Percentiles rank a stretch among this genome's conserved stretches.
phyloP scores from a whole-genome alignment of 92 coral and sea anemone genomes.

The Montipora capitata region DNA sequence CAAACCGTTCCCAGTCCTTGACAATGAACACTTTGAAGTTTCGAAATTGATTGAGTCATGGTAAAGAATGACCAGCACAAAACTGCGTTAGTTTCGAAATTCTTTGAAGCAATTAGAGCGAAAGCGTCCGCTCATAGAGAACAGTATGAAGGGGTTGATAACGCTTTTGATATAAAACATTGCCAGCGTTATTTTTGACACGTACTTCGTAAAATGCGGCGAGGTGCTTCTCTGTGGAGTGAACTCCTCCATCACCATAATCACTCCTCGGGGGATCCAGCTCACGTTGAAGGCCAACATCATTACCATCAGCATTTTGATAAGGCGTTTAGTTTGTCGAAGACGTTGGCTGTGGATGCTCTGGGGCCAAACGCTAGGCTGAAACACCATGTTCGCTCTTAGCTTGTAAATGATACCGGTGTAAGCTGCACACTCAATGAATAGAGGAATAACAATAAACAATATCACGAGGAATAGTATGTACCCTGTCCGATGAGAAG shows the following conservation, averaged over 20 bases:
- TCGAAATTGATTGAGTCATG: too few relatives aligned
- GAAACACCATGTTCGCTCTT: conserved; percentile 55
- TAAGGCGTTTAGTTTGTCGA: conserved; percentile 40
- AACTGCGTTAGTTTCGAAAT: too few relatives aligned
- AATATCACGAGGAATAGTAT: conserved; percentile 56
- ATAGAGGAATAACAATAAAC: conserved; percentile 65
- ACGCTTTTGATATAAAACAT: conserved; percentile 41
- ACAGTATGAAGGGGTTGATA: conserved; percentile 45
- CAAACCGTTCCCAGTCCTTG: too few relatives aligned
- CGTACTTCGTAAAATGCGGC: neutral
- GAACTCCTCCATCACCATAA: conserved; percentile 63
- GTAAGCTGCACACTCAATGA: conserved; percentile 72
- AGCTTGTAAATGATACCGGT: conserved; percentile 55
- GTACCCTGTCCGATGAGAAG: conserved; percentile 41
- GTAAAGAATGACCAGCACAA: too few relatives aligned
- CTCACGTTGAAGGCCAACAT: conserved; percentile 70
- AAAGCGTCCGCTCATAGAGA: conserved; percentile 56
- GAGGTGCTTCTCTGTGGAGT: neutral
- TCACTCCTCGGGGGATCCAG: conserved; percentile 83
- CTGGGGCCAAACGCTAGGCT: conserved; percentile 7
- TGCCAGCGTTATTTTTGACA: conserved; percentile 12
- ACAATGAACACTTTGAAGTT: too few relatives aligned
- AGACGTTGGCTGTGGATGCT: conserved; percentile 9
- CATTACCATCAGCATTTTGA: conserved; percentile 72
- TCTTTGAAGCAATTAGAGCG: neutral